Percentiles rank a stretch among this genome's conserved stretches.
phyloP scores from a whole-genome alignment of 2,888 invertebrate species.

The Megastigmus dorsalis region DNA sequence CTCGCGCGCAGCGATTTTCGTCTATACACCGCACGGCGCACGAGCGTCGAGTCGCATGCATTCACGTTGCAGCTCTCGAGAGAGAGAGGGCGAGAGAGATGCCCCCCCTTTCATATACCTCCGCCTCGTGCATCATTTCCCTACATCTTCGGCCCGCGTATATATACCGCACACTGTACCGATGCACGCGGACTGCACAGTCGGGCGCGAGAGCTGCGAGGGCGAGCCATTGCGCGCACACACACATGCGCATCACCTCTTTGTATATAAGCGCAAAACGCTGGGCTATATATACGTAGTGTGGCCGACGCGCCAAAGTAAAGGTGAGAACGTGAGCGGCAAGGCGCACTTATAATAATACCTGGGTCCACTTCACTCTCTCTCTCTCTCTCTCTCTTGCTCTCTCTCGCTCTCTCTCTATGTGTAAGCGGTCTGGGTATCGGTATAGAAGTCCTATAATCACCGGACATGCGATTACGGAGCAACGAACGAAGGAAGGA shows the following conservation, averaged over 20 bases:
- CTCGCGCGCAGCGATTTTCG: conserved; percentile 4
- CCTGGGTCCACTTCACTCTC: conserved; percentile 57
- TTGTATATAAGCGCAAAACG: no score
- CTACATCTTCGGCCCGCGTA: background rate
- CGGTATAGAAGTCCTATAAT: conserved; percentile 64
- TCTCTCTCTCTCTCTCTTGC: background rate
- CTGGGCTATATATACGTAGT: no score
- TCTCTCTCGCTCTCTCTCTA: background rate
- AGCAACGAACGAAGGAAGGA: conserved; percentile 33
- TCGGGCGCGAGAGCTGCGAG: background rate
- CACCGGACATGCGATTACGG: conserved; percentile 64
- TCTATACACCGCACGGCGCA: no score
- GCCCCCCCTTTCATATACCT: conserved; percentile 3
- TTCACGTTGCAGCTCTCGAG: background rate
- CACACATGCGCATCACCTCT: conserved; percentile 15
- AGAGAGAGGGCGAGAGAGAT: no score
- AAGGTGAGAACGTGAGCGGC: conserved; percentile 51
- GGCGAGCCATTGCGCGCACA: background rate
- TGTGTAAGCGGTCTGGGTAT: conserved; percentile 51
- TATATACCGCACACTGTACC: background rate
- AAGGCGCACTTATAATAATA: conserved; percentile 62
- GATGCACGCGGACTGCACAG: background rate
- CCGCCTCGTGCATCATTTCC: conserved; percentile 27
- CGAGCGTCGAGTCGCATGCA: background rate
- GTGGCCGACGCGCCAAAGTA: conserved; percentile 15